Percentiles rank a stretch among this genome's conserved stretches.
Conservation (phyloP, 2,888 invertebrate species). For the Amphiduros pacificus region DNA sequence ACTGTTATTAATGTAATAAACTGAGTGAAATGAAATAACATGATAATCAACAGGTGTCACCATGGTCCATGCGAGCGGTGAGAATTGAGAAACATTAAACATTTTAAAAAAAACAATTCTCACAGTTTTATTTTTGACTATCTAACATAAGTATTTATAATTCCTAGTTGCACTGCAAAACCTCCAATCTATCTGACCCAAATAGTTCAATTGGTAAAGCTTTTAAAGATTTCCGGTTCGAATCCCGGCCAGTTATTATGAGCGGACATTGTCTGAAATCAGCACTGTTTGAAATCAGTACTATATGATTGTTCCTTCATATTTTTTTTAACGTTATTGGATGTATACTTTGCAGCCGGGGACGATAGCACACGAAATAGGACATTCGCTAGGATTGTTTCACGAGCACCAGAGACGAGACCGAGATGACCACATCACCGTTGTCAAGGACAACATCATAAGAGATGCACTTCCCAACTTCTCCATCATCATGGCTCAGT, state of each 20-base stretch:
- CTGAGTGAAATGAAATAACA: no score
- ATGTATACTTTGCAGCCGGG: not conserved
- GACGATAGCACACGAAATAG: conserved; percentile 29
- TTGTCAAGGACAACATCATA: conserved; percentile 21
- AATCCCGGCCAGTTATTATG: not conserved
- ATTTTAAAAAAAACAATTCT: no score
- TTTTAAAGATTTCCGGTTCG: no score
- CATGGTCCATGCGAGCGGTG: no score
- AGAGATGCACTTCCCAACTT: conserved; percentile 14
- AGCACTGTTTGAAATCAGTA: not conserved
- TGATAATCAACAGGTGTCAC: no score
- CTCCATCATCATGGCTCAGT: conserved; percentile 4
- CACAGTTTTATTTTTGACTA: no score
- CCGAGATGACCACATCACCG: conserved; percentile 26
- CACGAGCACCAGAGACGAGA: conserved; percentile 32
- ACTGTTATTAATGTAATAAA: no score
- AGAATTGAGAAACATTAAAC: no score
- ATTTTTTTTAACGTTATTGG: not conserved
- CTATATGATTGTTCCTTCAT: not conserved
- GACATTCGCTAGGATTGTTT: conserved; percentile 29
- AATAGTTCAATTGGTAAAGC: no score
- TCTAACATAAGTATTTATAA: no score
- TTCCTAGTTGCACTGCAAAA: no score
- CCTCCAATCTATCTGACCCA: no score
- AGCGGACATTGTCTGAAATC: not conserved